A percentile compares a stretch with the other conserved stretches of the same genome.
Conservation (phyloP, 2,797 vertebrate genomes). For the Staurois parvus region DNA sequence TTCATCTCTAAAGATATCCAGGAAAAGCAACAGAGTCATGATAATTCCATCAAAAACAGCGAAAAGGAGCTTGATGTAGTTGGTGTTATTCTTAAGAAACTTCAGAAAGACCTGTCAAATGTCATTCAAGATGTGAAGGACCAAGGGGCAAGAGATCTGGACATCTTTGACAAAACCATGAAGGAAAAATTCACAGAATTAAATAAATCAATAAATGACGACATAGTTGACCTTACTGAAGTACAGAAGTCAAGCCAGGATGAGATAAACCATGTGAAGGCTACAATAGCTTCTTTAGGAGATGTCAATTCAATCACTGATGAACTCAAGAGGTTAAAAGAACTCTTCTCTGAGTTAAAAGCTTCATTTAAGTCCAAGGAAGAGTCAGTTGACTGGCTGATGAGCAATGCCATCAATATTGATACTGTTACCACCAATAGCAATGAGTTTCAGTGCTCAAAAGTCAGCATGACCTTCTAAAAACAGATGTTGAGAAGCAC, state of each 20-base stretch:
- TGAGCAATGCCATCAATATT: constrained; percentile 82
- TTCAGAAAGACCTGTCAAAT: constrained; percentile 90
- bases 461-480: constrained; percentile 83
- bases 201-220: constrained; percentile 88
- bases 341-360: constrained; percentile 78
- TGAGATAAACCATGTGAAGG: constrained; percentile 85
- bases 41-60: constrained; percentile 82
- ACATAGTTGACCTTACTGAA: constrained; percentile 85
- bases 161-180: constrained; percentile 88
- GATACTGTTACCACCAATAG: constrained; percentile 89
- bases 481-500: constrained; percentile 77
- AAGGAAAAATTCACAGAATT: constrained; percentile 91
- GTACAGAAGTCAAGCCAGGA: constrained; percentile 86
- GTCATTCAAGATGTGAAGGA: constrained; percentile 91
- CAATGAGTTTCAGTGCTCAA: constrained; percentile 87
- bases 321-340: constrained; percentile 80
- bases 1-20: constrained; percentile 80
- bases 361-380: constrained; percentile 74
- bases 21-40: constrained; percentile 82
- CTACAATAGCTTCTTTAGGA: constrained; percentile 80
- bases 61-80: constrained; percentile 87
- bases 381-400: constrained; percentile 76
- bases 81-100: constrained; percentile 90
- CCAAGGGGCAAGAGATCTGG: constrained; percentile 87
- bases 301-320: constrained; percentile 73